Conservation (phyloP, 2,888 invertebrate species). For the Hybos culiciformis region DNA sequence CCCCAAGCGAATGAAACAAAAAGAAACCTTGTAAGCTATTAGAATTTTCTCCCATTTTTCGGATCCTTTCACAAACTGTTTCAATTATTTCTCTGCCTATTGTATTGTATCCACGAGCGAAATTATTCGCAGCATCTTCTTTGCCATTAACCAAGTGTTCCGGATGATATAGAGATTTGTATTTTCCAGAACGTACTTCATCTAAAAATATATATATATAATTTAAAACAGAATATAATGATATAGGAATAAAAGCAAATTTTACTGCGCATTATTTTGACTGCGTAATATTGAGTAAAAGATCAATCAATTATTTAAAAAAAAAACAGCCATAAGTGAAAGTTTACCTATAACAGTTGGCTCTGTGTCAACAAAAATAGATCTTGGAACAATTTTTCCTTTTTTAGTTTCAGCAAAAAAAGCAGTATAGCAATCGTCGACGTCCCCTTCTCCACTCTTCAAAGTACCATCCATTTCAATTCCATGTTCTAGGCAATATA, state of each 20-base stretch:
- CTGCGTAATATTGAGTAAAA: not conserved
- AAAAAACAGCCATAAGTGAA: not conserved
- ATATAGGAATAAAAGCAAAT: not conserved
- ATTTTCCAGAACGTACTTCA: constrained; percentile 47
- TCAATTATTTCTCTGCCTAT: constrained; percentile 62
- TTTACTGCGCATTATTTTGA: not conserved
- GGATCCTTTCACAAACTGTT: constrained; percentile 52
- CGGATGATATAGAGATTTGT: constrained; percentile 65
- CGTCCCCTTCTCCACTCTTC: constrained; percentile 24
- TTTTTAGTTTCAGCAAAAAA: constrained; percentile 65
- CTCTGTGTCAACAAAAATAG: constrained; percentile 77
- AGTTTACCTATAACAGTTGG: constrained; percentile 68
- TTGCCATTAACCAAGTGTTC: constrained; percentile 75
- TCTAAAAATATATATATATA: constrained; percentile 26
- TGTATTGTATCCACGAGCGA: constrained; percentile 71
- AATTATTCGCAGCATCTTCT: constrained; percentile 76
- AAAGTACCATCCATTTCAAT: constrained; percentile 62
- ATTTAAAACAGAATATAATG: not conserved
- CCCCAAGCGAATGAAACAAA: constrained; percentile 73
- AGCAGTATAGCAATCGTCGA: constrained; percentile 46
- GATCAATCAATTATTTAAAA: not conserved
- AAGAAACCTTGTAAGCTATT: constrained; percentile 66
- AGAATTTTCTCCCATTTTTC: constrained; percentile 62
- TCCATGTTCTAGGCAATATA: constrained; percentile 65
- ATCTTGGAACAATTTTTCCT: constrained; percentile 76